Evolutionary conservation across 2,797 vertebrate genomes (phyloP), one percentile per base, ranked within the genome.

Genomic region (Chaunax sp.): DNA sequence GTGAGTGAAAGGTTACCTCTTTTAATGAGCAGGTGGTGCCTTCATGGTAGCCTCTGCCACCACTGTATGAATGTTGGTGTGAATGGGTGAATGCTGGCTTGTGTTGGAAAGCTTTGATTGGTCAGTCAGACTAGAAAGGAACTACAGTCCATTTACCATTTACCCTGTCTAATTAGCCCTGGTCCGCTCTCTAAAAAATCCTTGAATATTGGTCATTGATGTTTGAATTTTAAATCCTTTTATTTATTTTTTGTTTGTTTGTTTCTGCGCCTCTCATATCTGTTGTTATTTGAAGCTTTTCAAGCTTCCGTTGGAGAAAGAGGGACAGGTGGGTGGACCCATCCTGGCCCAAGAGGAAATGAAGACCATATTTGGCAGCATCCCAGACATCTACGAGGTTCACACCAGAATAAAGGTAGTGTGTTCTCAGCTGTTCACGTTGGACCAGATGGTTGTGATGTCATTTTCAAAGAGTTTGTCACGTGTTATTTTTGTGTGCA

Each of bases 361-460:
- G 23, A 99, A 99, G 86, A 98, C 98, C 1, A 99, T 99, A 85
- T 99, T 99, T 84, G 97, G 98, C 87, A 96, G 97, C 88, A 98
- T 99, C 81, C 98, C 97, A 46, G 98, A 99, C 80, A 99, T 99
- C 84, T 95, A 96, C 64, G 97, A 98, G 16, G 96, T 99, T 26
- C 98, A 99, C 80, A 97, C 87, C 52, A 96, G 95, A 88, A 99
- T 99, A 82, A 98, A 98, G 96, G 98, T 96, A 92, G 67, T 0
- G 14, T 22, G 25, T 47, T 6, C 28, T 43, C 12, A 19, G 3
- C 19, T 2, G 47, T 30, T 22, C 46, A 13, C 4, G 6, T 45
- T 1, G 3, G 8, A 38, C 13, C 1, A 16, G 4, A 25, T 15
- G 0, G 6, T 23, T 30, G 16, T 64, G 15, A 9, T 13, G 16